Evolutionary conservation across 2,888 invertebrate species (phyloP), one percentile per base, ranked within the genome.

Genomic region (Drosophila helvetica): DNA sequence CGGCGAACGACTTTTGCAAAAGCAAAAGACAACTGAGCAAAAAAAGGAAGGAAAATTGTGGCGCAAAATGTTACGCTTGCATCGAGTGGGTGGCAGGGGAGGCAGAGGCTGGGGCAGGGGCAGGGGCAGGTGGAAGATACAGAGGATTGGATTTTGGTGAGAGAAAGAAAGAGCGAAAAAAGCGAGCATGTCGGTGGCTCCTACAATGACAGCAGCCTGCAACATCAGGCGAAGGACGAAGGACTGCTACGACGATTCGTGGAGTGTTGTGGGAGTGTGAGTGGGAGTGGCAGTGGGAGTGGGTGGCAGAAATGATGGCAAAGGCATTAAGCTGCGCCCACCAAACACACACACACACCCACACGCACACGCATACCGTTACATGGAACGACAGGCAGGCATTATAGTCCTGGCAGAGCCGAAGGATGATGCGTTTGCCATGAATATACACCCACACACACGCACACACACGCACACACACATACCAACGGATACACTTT

Each of bases 1-100:
- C 15, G 30, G 38, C 73, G 10, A 53, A 53, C 53, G 50, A 19
- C 74, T 46, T 43, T 46, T 52, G 69, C 69, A 66, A 59, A 46
- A 56, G 84, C 75, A 78, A 69, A 76, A 65, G 68, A 74, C 65
- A 65, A 70, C 33, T 59, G 45, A 72, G 71, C 70, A 52, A 68
- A 75, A 57, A 43, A 46, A 65, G 38, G 58, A 63, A 66, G 69
- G 58, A 78, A 74, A 84, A 89, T 69, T 73, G 57, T 81, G 74
- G 85, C 86, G 82, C 85, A 83, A 83, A 83, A 83, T 89, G 89
- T 89, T 86, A 75, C 89, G 88, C 86, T 89, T 82, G 89, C 89
- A 85, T 74, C 68, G 68, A 75, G 56, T 58, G 75, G 52, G 68
- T 51, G 62, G 43, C 46, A 7, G 25, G 6, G 22, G 3, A 3